Base-by-base conservation (phyloP, 2,113 vertebrate species). In the Perccottus glenii region DNA sequence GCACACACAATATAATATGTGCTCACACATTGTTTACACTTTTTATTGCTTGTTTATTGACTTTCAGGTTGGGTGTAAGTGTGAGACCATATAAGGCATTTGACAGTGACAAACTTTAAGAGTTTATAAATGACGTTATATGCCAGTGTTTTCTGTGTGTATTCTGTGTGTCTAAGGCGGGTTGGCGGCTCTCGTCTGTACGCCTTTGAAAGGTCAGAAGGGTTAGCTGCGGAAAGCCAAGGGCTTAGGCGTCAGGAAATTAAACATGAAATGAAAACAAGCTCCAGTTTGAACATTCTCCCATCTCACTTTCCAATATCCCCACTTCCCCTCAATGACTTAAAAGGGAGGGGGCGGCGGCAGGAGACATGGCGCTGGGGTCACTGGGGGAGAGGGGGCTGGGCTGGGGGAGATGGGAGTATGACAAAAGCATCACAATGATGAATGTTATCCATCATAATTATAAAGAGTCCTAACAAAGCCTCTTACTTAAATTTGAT, bases 231-330 rank as follows among this genome's bases (percentile, higher is more conserved):
- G 89, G 94, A 95, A 94, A 96, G 94, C 91, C 92, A 90, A 93
- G 93, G 94, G 93, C 95, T 96, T 95, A 94, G 94, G 94, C 94
- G 93, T 94, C 96, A 98, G 96, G 96, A 98, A 97, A 98, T 98
- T 96, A 98, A 98, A 98, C 94, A 96, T 94, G 94, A 96, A 98
- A 97, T 97, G 94, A 96, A 97, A 98, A 97, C 96, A 97, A 95
- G 92, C 92, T 90, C 88, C 67, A 92, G 94, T 93, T 95, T 95
- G 94, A 93, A 94, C 91, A 90, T 92, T 93, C 94, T 93, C 92
- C 94, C 95, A 94, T 96, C 94, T 94, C 91, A 91, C 92, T 92
- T 94, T 94, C 93, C 91, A 92, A 91, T 91, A 95, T 95, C 95
- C 94, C 94, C 93, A 88, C 89, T 91, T 91, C 90, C 89, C 88